Conservation (phyloP, 2,797 vertebrate genomes). For the Eptatretus atami region DNA sequence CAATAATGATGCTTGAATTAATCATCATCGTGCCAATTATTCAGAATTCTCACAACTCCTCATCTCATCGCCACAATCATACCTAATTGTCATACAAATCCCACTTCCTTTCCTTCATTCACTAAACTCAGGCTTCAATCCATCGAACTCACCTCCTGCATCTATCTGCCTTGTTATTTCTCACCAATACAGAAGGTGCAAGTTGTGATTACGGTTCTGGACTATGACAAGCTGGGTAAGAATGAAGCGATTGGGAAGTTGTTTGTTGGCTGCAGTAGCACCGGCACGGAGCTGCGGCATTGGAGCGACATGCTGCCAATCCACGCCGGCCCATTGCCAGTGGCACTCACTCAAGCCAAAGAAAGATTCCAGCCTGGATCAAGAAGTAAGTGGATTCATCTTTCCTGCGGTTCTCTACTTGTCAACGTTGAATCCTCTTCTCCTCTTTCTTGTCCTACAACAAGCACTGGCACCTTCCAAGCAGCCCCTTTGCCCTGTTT, state of each 20-base stretch:
- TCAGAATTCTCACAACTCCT: too few species aligned
- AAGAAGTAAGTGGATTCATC: background rate
- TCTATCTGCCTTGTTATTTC: background rate
- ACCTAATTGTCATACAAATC: too few species aligned
- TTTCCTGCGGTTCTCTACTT: too few species aligned
- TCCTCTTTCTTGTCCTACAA: too few species aligned
- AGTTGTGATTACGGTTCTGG: conserved; percentile 98
- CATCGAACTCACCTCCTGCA: conserved; percentile 6
- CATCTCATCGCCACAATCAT: too few species aligned
- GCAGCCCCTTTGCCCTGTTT: too few species aligned
- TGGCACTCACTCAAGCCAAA: conserved; percentile 86
- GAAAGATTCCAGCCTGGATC: conserved; percentile 23
- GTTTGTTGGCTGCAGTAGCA: conserved; percentile 94
- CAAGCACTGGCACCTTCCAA: too few species aligned
- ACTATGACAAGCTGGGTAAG: conserved; percentile 99
- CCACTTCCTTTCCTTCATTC: too few species aligned
- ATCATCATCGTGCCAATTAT: too few species aligned
- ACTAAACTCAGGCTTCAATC: too few species aligned
- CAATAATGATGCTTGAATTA: too few species aligned
- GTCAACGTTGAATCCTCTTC: too few species aligned
- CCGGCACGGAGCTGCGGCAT: conserved; percentile 82
- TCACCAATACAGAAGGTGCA: conserved; percentile 58
- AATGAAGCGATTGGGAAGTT: conserved; percentile 98
- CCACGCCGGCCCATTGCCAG: conserved; percentile 94
- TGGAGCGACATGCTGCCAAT: conserved; percentile 99